Evolutionary conservation across 2,888 invertebrate genomes (phyloP).

Genomic region (Cheilosia grossa): DNA sequence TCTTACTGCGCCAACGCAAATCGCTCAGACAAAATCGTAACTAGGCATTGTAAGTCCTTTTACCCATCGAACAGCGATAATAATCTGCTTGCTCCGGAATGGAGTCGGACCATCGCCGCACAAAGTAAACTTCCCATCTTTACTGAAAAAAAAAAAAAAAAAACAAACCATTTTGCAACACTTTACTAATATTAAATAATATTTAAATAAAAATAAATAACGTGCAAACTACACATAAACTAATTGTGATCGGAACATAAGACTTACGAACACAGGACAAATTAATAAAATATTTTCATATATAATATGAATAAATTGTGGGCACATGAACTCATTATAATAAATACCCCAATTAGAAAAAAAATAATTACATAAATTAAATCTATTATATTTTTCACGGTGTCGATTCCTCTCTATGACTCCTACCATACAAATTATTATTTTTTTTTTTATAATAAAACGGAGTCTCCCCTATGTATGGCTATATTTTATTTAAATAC

Average conservation of each 20-base stretch:
- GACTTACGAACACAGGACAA: background rate
- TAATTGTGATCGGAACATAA: background rate
- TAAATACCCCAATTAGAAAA: background rate
- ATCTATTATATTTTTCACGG: conserved; percentile 42
- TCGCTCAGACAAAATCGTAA: no score
- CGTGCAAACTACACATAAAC: conserved; percentile 35
- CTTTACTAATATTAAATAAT: background rate
- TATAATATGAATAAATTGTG: conserved; percentile 12
- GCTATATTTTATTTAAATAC: conserved; percentile 28
- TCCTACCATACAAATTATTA: conserved; percentile 23
- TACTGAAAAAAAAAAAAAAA: no score
- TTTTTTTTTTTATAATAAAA: background rate
- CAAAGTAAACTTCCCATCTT: no score
- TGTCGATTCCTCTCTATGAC: conserved; percentile 38
- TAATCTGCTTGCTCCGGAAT: no score
- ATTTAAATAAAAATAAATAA: conserved; percentile 13
- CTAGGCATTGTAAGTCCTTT: no score
- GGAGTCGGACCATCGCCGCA: no score
- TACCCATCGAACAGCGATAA: no score
- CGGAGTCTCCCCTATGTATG: background rate
- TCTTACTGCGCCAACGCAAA: no score
- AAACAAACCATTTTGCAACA: no score
- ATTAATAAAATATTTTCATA: conserved; percentile 12
- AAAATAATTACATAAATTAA: conserved; percentile 42
- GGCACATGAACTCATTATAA: conserved; percentile 15